Percentiles rank a stretch among this genome's conserved stretches.
Conservation (phyloP, 2,113 vertebrate genomes). For the Furnarius figulus region DNA sequence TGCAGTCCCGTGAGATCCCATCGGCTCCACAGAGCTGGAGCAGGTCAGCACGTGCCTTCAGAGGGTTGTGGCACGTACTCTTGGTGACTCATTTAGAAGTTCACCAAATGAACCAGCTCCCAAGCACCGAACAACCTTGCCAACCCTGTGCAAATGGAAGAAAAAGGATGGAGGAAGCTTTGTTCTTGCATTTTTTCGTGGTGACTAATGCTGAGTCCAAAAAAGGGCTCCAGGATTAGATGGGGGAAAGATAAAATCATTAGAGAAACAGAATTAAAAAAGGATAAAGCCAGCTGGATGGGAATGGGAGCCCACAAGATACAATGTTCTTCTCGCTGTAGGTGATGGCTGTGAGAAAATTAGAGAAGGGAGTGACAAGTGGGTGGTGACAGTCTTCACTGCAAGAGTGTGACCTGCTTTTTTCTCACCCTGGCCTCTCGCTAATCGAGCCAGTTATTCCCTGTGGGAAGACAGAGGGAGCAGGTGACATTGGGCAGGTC, state of each 20-base stretch:
- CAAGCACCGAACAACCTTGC: neutral
- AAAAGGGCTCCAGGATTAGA: neutral
- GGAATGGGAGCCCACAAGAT: neutral
- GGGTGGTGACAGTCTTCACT: neutral
- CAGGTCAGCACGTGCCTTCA: neutral
- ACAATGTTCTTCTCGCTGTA: neutral
- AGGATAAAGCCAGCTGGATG: neutral
- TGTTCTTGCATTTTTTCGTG: neutral
- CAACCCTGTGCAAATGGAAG: neutral
- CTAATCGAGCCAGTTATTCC: neutral
- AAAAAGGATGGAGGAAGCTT: neutral
- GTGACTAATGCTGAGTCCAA: neutral
- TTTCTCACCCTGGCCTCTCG: neutral
- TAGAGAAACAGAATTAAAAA: neutral
- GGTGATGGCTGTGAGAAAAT: neutral
- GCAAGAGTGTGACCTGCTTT: neutral
- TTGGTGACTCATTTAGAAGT: constrained; percentile 13
- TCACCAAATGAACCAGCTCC: neutral
- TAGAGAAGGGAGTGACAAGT: neutral
- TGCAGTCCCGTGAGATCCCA: neutral
- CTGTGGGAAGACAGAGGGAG: neutral
- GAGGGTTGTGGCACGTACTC: neutral
- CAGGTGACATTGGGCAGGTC: neutral
- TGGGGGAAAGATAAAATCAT: neutral
- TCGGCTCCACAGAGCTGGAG: neutral